Base-by-base conservation (phyloP, 2,113 vertebrate species). In the Bos indicus region DNA sequence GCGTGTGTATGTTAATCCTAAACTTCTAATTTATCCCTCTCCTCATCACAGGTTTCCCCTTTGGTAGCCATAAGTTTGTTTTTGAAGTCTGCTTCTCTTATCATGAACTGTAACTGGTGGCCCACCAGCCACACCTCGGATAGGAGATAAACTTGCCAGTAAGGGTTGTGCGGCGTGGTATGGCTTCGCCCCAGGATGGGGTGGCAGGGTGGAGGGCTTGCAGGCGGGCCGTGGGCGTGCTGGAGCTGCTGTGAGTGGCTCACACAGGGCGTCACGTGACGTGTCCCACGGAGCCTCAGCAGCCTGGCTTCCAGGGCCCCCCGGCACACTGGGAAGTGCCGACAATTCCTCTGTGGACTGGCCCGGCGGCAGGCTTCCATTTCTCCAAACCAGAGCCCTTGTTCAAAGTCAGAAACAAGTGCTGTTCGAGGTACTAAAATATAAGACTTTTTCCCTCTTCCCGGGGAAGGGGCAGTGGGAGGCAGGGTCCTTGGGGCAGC, bases 311-410 rank as follows among this genome's bases (percentile, higher is more conserved):
- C 25, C 9, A 1, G 81, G 16, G 16, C 13, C 0, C 51, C 16
- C 14, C 0, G 0, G 16, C 12, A 0, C 17, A 16, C 60, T 15
- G 7, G 28, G 51, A 14, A 2, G 8, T 5, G 40, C 60, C 0
- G 1, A 36, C 36, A 16, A 36, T 36, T 25, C 28, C 28, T 6
- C 28, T 3, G 2, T 43, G 46, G 33, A 26, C n/a, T 7, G 46
- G 12, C 86, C 8, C 1, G 2, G 28, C 15, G 0, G 2, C 9
- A 28, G 46, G 46, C 54, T 40, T n/a, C 52, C 11, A 0, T 6
- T 17, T 57, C 16, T 52, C 25, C 33, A 30, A 71, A 4, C 19
- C 11, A 7, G 40, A 25, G 33, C 25, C 12, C 46, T 54, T 7
- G 2, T 30, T 23, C 25, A 36, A 7, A 23, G 3, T 15, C 9